Evolutionary conservation across 2,888 invertebrate genomes (phyloP).

Genomic region (Amblyteles armatorius): DNA sequence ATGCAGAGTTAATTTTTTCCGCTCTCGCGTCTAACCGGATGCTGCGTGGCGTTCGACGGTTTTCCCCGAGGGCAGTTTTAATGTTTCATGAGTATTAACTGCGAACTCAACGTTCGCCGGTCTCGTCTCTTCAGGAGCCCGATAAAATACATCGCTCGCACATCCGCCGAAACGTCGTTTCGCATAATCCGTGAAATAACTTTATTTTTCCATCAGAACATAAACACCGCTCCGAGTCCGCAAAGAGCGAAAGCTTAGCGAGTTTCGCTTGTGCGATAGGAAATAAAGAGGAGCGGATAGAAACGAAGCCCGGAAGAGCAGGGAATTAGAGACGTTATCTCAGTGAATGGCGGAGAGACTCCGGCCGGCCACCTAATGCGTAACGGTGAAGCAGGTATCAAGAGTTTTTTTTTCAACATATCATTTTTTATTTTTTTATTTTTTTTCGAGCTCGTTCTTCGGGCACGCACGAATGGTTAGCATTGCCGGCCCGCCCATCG

Average conservation of each 20-base stretch:
- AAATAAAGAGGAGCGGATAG: not conserved
- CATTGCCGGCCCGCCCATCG: conserved; percentile 74
- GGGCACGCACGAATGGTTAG: conserved; percentile 79
- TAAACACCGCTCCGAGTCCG: conserved; percentile 32
- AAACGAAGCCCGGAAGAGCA: conserved; percentile 24
- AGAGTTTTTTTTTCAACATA: conserved; percentile 23
- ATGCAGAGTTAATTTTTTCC: too few species aligned
- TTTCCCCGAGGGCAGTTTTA: too few species aligned
- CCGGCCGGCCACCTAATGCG: conserved; percentile 64
- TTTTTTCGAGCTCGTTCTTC: conserved; percentile 68
- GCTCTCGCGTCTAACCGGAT: too few species aligned
- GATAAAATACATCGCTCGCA: not conserved
- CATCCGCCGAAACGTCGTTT: conserved; percentile 13
- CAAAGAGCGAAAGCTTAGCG: conserved; percentile 31
- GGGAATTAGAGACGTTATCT: conserved; percentile 56
- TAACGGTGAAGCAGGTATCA: conserved; percentile 62
- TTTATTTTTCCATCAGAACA: conserved; percentile 12
- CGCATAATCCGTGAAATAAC: conserved; percentile 18
- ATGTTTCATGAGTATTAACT: too few species aligned
- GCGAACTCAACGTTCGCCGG: too few species aligned
- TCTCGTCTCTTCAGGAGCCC: not conserved
- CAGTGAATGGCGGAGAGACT: conserved; percentile 58
- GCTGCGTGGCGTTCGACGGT: too few species aligned
- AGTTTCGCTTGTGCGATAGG: conserved; percentile 26
- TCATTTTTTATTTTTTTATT: conserved; percentile 30